Base-by-base conservation (phyloP, 2,113 vertebrate genomes). In the Thalassarche chlororhynchos region DNA sequence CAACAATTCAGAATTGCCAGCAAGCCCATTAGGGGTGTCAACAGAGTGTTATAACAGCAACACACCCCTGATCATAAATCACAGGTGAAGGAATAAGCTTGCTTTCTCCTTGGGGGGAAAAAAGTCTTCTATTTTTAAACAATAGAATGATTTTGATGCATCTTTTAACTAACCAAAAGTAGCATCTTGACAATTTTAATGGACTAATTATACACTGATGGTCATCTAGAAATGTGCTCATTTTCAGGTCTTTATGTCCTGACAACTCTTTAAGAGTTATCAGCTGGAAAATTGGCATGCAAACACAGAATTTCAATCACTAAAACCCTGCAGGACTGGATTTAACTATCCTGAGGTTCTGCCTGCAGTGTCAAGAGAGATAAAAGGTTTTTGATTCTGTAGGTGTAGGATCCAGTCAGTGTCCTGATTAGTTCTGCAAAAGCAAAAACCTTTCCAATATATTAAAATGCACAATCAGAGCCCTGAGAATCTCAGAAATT, bases 101-200 rank as follows among this genome's bases (percentile, higher is more conserved):
- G 17, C 46, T 77, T 95, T 95, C 88, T 93, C 70, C 36, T 89
- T 90, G 42, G 38, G 36, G 68, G 26, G 18, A 51, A 83, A 83
- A 54, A 85, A 20, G 1, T 31, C 24, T 57, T 86, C 60, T 91
- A 79, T 72, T 86, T 89, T 96, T 90, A 90, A 97, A 95, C 69
- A 93, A 95, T 34, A 71, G 77, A 96, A 94, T 96, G 64, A 95
- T 97, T 98, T 95, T 97, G 97, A 98, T 98, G 26, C 83, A 98
- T 97, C 93, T 98, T 95, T 97, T 97, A 96, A 90, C 96, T 98
- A 98, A 98, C 90, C 71, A 92, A 97, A 98, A 98, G 95, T 97
- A 98, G 46, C 97, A 98, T 96, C 84, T 97, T 98, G 97, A 98
- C 96, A 98, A 92, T 98, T 97, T 98, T 97, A 98, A 98, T 98